Conservation (phyloP, 2,888 invertebrate genomes). For the Schrankia costaestrigalis region DNA sequence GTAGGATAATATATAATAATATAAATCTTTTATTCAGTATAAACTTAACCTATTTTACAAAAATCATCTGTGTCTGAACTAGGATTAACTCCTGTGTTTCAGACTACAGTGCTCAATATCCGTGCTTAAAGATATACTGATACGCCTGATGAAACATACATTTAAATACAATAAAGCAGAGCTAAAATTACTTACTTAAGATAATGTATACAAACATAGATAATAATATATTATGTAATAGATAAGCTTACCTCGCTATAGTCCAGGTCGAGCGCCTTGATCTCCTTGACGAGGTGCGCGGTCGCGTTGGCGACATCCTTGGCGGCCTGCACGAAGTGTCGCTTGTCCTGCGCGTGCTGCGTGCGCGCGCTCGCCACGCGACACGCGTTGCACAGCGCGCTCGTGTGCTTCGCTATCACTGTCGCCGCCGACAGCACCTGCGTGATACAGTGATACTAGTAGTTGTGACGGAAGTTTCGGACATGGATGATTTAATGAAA, state of each 20-base stretch:
- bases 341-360: constrained; percentile 93
- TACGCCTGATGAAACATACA: too few relatives aligned
- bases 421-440: constrained; percentile 94
- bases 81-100: too few relatives aligned
- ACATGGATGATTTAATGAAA: too few relatives aligned
- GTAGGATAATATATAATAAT: too few relatives aligned
- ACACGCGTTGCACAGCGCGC: constrained; percentile 96
- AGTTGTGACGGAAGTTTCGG: too few relatives aligned
- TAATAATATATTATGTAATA: not conserved
- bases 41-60: not conserved
- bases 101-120: too few relatives aligned
- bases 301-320: constrained; percentile 98
- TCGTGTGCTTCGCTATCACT: constrained; percentile 97
- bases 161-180: too few relatives aligned
- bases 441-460: not conserved
- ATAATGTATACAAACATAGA: too few relatives aligned
- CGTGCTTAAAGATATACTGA: too few relatives aligned
- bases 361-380: constrained; percentile 95
- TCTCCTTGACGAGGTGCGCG: constrained; percentile 95
- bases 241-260: constrained; percentile 89
- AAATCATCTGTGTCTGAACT: too few relatives aligned
- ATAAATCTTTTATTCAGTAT: too few relatives aligned
- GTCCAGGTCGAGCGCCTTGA: constrained; percentile 93
- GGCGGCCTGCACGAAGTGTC: constrained; percentile 98
- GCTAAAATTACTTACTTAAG: too few relatives aligned